A percentile compares a stretch with the other conserved stretches of the same genome.
Conservation (phyloP, 2,888 invertebrate species). For the Orchesella flavescens region DNA sequence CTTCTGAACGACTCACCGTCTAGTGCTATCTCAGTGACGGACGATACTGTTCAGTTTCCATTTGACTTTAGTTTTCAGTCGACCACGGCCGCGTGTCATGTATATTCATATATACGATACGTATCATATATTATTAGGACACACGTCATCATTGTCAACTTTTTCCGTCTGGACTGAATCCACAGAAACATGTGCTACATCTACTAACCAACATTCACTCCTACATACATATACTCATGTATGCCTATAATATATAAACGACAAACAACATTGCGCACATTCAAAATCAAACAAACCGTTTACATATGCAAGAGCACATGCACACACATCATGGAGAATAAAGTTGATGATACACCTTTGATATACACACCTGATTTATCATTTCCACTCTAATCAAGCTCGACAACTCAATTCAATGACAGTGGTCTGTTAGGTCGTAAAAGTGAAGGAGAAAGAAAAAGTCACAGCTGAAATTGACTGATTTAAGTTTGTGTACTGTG, state of each 20-base stretch:
- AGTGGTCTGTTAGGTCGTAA: not conserved
- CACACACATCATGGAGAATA: not conserved
- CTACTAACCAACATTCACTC: too few relatives aligned
- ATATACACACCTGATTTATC: constrained; percentile 49
- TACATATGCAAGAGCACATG: not conserved
- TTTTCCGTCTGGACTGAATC: not conserved
- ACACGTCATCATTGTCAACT: not conserved
- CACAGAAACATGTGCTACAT: too few relatives aligned
- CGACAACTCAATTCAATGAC: constrained; percentile 19
- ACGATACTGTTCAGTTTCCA: constrained; percentile 51
- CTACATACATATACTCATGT: too few relatives aligned
- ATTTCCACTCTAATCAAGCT: constrained; percentile 55
- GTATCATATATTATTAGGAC: too few relatives aligned
- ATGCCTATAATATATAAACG: too few relatives aligned
- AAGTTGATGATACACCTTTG: constrained; percentile 17
- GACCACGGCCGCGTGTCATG: constrained; percentile 23
- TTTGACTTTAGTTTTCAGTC: constrained; percentile 34
- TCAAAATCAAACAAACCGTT: too few relatives aligned
- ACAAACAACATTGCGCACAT: too few relatives aligned
- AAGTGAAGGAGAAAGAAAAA: not conserved
- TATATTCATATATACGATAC: not conserved
- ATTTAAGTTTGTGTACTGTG: not conserved
- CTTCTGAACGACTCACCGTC: constrained; percentile 36
- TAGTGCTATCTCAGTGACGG: constrained; percentile 43
- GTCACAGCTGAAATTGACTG: not conserved